Conservation (phyloP, 2,113 vertebrate genomes). For the Caretta caretta region DNA sequence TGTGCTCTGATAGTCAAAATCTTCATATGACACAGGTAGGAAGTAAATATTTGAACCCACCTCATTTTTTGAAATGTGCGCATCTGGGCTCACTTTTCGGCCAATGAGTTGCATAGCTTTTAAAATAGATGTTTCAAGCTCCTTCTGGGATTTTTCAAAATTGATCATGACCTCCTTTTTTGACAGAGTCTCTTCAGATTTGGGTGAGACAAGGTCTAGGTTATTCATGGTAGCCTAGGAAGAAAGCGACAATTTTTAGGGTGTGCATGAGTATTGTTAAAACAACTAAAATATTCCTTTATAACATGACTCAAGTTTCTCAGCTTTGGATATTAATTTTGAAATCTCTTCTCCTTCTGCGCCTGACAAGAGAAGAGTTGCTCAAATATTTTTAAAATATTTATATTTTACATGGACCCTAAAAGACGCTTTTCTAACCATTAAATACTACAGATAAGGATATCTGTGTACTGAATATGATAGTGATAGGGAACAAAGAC, state of each 20-base stretch:
- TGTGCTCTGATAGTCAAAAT: background rate
- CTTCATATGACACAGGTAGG: background rate
- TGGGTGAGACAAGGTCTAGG: constrained; percentile 15
- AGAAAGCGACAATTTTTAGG: constrained; percentile 37
- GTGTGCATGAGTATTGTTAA: background rate
- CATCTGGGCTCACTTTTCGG: constrained; percentile 56
- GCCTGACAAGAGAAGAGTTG: background rate
- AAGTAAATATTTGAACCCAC: constrained; percentile 47
- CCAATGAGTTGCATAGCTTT: constrained; percentile 71
- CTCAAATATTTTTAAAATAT: background rate
- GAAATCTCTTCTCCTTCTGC: background rate
- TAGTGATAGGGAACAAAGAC: constrained; percentile 57
- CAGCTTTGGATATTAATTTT: background rate
- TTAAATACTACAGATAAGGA: background rate
- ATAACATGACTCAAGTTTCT: constrained; percentile 20
- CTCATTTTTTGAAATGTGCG: constrained; percentile 74
- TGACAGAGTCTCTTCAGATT: background rate
- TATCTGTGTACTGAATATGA: background rate
- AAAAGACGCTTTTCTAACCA: background rate
- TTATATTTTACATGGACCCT: background rate
- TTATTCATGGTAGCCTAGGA: constrained; percentile 67
- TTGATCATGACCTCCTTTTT: constrained; percentile 56
- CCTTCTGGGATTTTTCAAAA: constrained; percentile 75
- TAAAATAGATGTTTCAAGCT: constrained; percentile 70
- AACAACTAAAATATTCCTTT: constrained; percentile 1